Percentiles rank a stretch among this genome's conserved stretches.
Conservation (phyloP, 2,113 vertebrate species). For the Cygnus buccinator region DNA sequence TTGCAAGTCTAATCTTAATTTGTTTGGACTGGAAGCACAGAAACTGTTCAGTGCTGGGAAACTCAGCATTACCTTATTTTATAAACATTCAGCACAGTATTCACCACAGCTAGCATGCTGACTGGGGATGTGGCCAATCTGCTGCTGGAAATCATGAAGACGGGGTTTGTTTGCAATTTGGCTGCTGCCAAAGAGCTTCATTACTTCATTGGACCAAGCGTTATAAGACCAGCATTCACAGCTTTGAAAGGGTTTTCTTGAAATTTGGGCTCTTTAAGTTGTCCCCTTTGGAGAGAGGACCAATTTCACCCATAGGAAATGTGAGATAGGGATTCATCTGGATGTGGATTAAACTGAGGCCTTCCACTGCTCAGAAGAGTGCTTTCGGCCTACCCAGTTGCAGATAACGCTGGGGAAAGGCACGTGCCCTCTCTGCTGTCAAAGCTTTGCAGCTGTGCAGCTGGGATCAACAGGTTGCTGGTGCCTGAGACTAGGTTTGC, state of each 20-base stretch:
- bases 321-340: not conserved
- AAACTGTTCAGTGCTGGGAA: conserved; percentile 9
- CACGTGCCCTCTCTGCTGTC: not conserved
- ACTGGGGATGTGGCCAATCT: conserved; percentile 13
- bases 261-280: conserved; percentile 17
- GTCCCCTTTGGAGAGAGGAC: not conserved
- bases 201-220: not conserved
- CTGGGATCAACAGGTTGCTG: not conserved
- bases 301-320: not conserved
- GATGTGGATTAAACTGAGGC: not conserved
- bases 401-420: not conserved
- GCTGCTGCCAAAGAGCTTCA: conserved; percentile 1
- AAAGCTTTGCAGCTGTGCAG: not conserved
- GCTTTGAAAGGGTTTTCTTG: not conserved
- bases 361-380: not conserved
- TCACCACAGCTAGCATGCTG: not conserved
- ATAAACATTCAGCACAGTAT: not conserved
- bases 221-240: conserved; percentile 9
- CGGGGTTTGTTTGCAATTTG: conserved; percentile 15
- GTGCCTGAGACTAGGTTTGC: accelerated
- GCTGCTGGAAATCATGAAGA: conserved; percentile 15
- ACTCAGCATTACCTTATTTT: conserved; percentile 14
- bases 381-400: not conserved
- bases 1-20: conserved; percentile 50
- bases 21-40: conserved; percentile 25